These are phyloP conservation scores for Drosophila melanogaster DNA, from an alignment of 1,140 invertebrate species.

Conservation along the genomic window DNA sequence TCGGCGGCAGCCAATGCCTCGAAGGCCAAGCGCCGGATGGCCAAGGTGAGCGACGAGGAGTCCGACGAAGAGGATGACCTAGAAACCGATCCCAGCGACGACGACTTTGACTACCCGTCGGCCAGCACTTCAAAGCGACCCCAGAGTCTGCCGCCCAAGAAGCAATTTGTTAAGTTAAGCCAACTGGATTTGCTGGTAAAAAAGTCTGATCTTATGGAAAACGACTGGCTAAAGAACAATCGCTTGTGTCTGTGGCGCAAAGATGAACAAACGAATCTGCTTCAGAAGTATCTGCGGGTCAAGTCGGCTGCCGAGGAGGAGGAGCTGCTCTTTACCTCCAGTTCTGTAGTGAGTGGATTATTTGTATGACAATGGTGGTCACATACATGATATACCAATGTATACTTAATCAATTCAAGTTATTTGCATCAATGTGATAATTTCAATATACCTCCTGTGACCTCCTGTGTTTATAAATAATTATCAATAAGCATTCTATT, in stretches of 20 bases:
- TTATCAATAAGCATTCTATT: not conserved
- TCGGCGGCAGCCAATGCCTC: slow-evolving; percentile 24
- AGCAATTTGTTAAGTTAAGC: slow-evolving; percentile 60
- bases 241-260: slow-evolving; percentile 79
- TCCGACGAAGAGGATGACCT: slow-evolving; percentile 52
- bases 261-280: slow-evolving; percentile 71
- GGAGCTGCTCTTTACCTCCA: slow-evolving; percentile 77
- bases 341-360: slow-evolving; percentile 71
- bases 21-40: slow-evolving; percentile 60
- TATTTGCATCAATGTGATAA: not conserved
- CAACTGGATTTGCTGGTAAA: slow-evolving; percentile 71
- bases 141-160: slow-evolving; percentile 69
- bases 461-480: not conserved
- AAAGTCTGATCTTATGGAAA: slow-evolving; percentile 58
- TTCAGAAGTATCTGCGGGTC: slow-evolving; percentile 78
- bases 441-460: not conserved
- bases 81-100: slow-evolving; percentile 65
- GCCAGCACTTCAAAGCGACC: slow-evolving; percentile 55
- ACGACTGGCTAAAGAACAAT: slow-evolving; percentile 66
- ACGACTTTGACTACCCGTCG: slow-evolving; percentile 51
- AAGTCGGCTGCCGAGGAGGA: slow-evolving; percentile 61
- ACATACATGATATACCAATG: not conserved
- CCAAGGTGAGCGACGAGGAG: slow-evolving; percentile 67
- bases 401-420: not conserved
- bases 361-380: not conserved